Conservation (phyloP, 2,888 invertebrate species). For the Syrphus vitripennis region DNA sequence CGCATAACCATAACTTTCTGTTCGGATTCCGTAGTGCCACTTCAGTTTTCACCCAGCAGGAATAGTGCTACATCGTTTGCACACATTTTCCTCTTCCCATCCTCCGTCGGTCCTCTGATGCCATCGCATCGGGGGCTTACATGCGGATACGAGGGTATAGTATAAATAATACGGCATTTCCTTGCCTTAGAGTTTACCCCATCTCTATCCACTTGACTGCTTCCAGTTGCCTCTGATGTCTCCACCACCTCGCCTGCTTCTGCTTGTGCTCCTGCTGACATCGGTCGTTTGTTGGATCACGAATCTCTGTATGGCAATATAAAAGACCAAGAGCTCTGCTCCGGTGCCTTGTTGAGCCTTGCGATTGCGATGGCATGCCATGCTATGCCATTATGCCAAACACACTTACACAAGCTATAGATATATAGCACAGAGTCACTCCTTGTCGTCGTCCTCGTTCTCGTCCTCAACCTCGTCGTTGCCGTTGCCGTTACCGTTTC, state of each 20-base stretch:
- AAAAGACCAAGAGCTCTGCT: slow-evolving; percentile 65
- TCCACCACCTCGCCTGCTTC: slow-evolving; percentile 2
- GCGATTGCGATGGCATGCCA: slow-evolving; percentile 64
- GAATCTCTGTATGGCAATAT: slow-evolving; percentile 69
- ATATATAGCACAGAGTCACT: slow-evolving; percentile 4
- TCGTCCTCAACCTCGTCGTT: not conserved
- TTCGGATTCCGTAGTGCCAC: slow-evolving; percentile 68
- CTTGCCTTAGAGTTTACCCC: slow-evolving; percentile 65
- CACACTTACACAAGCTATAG: slow-evolving; percentile 31
- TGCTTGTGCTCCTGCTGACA: slow-evolving; percentile 18
- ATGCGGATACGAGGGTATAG: slow-evolving; percentile 65
- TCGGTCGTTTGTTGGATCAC: slow-evolving; percentile 53
- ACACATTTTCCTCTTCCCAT: slow-evolving; percentile 7
- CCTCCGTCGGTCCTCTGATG: not conserved
- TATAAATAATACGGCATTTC: slow-evolving; percentile 72
- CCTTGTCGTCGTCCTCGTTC: not conserved
- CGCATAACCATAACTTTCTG: slow-evolving; percentile 67
- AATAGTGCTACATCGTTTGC: slow-evolving; percentile 68
- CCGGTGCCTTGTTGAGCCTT: slow-evolving; percentile 69
- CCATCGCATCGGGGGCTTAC: slow-evolving; percentile 50
- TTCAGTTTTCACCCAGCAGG: slow-evolving; percentile 66
- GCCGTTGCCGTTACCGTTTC: slow-evolving; percentile 23
- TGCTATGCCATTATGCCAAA: slow-evolving; percentile 61
- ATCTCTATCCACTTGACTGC: slow-evolving; percentile 56
- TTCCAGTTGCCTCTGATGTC: slow-evolving; percentile 41